Base-by-base conservation (phyloP, 2,797 vertebrate genomes). In the Leuciscus waleckii region DNA sequence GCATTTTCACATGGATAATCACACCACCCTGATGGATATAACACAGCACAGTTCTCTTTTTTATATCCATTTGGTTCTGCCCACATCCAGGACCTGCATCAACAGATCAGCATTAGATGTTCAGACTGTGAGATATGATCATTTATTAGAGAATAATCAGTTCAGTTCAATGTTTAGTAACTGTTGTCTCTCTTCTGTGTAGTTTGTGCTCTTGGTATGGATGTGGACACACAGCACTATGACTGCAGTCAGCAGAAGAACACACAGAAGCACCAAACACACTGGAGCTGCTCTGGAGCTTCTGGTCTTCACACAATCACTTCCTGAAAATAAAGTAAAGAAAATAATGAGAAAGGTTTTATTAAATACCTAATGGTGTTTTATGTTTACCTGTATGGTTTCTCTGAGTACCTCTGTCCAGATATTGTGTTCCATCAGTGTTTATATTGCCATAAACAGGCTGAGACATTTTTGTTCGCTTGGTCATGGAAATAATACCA, bases 21-120 rank as follows among this genome's bases (percentile, higher is more conserved):
- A 51, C 2, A 2, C 78, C 29, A 68, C 26, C 0, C 7, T 69
- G 13, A 10, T 51, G 4, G 0, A 68, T 0, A 7, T 49, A 9
- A 17, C 3, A 16, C 29, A 68, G 29, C 43, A 46, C 58, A 79
- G n/a, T 79, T 46, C 37, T 79, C 58, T 14, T 14, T 3, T 13
- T 1, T 0, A 1, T 21, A 1, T 9, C 58, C 39, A 46, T 46
- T 21, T 1, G 58, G 56, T 3, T 63, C 37, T 1, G 0, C 5
- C 13, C 0, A 4, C n/a, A 0, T 3, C 56, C 56, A 63, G 16
- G 17, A 63, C 1, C 76, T 79, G n/a, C 63, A 79, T 63, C 16
- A 29, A 51, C 11, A 79, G 41, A 67, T 67, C 61, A 49, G 5
- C 41, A 79, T 79, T 11, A 65, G 58, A 79, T 49, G 58, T 49